These are phyloP conservation scores for Lasioglossum morio DNA, from an alignment of 2,888 invertebrate genomes.

Conservation along the genomic window DNA sequence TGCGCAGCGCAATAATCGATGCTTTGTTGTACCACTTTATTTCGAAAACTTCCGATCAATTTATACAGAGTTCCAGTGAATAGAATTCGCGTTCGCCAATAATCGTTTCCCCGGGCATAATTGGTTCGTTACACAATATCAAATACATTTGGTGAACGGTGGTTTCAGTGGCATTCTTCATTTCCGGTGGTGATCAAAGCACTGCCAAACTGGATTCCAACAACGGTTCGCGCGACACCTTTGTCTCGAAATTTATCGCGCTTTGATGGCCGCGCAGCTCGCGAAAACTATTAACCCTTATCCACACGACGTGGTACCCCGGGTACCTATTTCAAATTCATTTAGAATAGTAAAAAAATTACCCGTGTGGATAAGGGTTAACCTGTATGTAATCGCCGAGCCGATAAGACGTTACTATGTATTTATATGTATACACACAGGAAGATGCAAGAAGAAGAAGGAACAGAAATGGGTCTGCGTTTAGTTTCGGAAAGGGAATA, in stretches of 20 bases:
- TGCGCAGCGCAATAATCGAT: neutral
- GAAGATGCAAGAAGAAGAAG: neutral
- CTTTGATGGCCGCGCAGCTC: slow-evolving; percentile 25
- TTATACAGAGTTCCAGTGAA: neutral
- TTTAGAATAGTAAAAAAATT: no score
- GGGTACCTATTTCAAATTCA: no score
- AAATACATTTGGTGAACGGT: neutral
- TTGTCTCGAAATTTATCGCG: slow-evolving; percentile 39
- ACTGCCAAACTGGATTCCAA: slow-evolving; percentile 24
- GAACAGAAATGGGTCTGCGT: neutral
- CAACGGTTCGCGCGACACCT: slow-evolving; percentile 28
- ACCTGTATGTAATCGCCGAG: neutral
- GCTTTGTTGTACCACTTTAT: neutral
- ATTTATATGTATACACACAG: neutral
- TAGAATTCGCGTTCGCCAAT: no score
- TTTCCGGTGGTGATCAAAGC: slow-evolving; percentile 35
- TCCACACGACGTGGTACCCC: no score
- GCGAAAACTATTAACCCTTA: neutral
- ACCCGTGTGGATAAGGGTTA: no score
- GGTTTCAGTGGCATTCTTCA: neutral
- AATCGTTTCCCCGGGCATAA: slow-evolving; percentile 12
- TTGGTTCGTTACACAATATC: slow-evolving; percentile 25
- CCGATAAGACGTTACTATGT: neutral
- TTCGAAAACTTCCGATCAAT: slow-evolving; percentile 2
- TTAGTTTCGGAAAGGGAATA: neutral